These are phyloP conservation scores for Austrofundulus limnaeus DNA, from an alignment of 2,113 vertebrate genomes.

Conservation along the genomic window DNA sequence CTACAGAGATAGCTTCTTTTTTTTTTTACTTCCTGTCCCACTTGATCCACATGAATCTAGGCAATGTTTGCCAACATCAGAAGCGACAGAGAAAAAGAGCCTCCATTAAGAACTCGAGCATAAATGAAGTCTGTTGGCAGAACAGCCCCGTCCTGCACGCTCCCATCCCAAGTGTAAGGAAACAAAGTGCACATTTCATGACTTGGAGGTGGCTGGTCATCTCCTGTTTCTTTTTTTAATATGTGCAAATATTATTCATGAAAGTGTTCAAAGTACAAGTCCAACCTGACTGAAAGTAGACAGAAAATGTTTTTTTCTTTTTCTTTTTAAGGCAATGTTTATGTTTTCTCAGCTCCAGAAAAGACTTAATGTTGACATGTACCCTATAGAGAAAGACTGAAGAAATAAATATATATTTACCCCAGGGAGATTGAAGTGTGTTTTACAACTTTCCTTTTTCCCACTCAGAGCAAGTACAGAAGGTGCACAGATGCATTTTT, in stretches of 20 bases:
- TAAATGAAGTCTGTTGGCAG: constrained; percentile 32
- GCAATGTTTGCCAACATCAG: constrained; percentile 26
- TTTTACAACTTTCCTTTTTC: background rate
- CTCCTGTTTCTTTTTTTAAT: constrained; percentile 28
- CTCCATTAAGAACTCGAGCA: constrained; percentile 37
- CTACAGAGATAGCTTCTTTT: constrained; percentile 38
- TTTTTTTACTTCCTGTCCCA: constrained; percentile 36
- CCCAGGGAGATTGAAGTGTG: background rate
- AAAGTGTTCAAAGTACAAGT: constrained; percentile 55
- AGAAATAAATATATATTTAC: background rate
- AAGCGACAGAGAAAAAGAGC: constrained; percentile 14
- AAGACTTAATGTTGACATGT: constrained; percentile 22
- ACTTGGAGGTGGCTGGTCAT: constrained; percentile 8
- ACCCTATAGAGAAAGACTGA: constrained; percentile 21
- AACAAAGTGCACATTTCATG: constrained; percentile 30
- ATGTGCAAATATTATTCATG: constrained; percentile 61
- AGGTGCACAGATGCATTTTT: background rate
- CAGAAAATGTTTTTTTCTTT: constrained; percentile 23
- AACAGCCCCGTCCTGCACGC: constrained; percentile 16
- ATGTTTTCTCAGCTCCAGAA: constrained; percentile 18
- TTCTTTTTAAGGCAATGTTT: constrained; percentile 25
- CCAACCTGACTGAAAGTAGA: constrained; percentile 56
- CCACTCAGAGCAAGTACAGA: background rate
- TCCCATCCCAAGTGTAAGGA: background rate
- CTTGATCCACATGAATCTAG: constrained; percentile 20